Conservation (phyloP, 53 echinoderm and acorn worm species). For the Astropecten irregularis region DNA sequence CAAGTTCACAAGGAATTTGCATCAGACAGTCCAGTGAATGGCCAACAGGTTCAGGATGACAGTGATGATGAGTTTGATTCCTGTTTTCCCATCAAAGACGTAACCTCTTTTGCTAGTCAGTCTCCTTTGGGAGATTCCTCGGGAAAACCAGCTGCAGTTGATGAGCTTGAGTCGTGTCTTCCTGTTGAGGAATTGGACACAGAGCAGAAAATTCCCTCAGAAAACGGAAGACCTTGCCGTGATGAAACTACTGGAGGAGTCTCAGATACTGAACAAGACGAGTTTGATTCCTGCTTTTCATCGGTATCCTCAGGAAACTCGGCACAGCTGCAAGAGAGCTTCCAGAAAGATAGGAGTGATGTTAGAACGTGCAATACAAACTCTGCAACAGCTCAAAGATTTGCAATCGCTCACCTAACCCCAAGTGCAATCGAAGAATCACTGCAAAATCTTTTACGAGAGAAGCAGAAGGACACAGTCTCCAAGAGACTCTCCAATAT, state of each 20-base stretch:
- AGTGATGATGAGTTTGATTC: conserved; percentile 43
- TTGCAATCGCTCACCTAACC: background rate
- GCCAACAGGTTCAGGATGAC: background rate
- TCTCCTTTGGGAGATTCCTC: background rate
- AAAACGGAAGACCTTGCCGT: background rate
- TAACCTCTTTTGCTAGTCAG: background rate
- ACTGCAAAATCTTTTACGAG: background rate
- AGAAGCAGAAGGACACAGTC: background rate
- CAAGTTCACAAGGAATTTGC: background rate
- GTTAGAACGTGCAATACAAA: background rate
- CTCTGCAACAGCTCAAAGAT: background rate
- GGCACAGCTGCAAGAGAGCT: no score
- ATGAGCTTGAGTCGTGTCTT: conserved; percentile 36
- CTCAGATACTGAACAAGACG: background rate
- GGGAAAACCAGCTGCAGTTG: background rate
- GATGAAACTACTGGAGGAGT: background rate
- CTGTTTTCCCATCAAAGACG: conserved; percentile 5
- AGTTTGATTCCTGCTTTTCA: conserved; percentile 2
- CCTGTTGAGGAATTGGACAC: background rate
- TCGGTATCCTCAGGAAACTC: background rate
- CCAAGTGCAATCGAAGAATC: conserved; percentile 22
- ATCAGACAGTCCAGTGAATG: background rate
- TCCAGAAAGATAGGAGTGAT: background rate
- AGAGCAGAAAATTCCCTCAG: background rate
- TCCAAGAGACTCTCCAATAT: background rate